These are phyloP conservation scores for Anneissia japonica DNA, from an alignment of 35 echinoderm and acorn worm species.

Conservation along the genomic window DNA sequence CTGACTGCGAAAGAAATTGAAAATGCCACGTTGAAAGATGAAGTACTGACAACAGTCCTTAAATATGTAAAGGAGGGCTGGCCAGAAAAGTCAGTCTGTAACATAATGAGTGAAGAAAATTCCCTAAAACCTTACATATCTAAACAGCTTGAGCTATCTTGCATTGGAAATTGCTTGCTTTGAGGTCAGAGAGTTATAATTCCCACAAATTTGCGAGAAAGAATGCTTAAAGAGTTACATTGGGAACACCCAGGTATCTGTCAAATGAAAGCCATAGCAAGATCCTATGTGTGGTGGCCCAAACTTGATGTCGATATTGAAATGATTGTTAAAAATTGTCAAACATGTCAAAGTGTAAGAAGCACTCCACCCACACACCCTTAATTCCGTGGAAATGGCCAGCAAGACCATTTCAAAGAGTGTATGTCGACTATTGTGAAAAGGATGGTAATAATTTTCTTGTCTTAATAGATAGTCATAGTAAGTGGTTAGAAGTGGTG, in stretches of 20 bases:
- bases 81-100: neutral
- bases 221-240: slow-evolving; percentile 42
- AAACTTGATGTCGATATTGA: slow-evolving; percentile 28
- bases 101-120: neutral
- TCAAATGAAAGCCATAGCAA: slow-evolving; percentile 24
- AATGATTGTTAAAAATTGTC: slow-evolving; percentile 1
- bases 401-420: slow-evolving; percentile 38
- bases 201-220: slow-evolving; percentile 11
- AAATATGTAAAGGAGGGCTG: neutral
- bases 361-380: slow-evolving; percentile 12
- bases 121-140: neutral
- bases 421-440: slow-evolving; percentile 25
- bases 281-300: slow-evolving; percentile 32
- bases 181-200: neutral
- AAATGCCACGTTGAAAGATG: neutral
- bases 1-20: neutral
- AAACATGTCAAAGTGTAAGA: slow-evolving; percentile 18
- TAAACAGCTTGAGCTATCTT: neutral
- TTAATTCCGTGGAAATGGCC: slow-evolving; percentile 31
- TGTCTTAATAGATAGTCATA: slow-evolving; percentile 26
- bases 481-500: slow-evolving; percentile 14
- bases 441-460: slow-evolving; percentile 13
- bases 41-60: neutral
- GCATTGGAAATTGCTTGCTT: no score
- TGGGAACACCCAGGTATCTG: slow-evolving; percentile 48